Base-by-base conservation (phyloP, 1,140 invertebrate species). In the Heliothis virescens region DNA sequence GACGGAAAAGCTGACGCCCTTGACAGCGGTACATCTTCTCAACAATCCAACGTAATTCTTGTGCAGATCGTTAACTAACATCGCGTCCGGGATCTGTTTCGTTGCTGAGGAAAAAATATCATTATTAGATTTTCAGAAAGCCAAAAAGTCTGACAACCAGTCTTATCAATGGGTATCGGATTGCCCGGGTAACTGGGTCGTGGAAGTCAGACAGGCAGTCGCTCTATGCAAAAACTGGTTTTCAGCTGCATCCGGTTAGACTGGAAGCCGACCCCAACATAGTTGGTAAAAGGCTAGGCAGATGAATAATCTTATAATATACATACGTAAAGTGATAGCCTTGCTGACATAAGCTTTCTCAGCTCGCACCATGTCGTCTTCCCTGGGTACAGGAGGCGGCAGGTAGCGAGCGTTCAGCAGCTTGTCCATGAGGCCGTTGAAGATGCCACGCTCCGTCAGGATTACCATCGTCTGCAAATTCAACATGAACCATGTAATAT, bases 1-100 rank as follows among this genome's bases (percentile, higher is more conserved):
- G 48, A 95, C 88, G 0, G 89, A 90, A 76, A 94, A 91, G 60
- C 86, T 91, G 74, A 94, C 55, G 0, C 91, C 93, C 26, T 86
- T 87, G 1, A 94, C 90, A 0, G 93, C 93, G 74, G 83, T 76
- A 83, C 87, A 0, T 83, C 74, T 57, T 87, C 82, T 11, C 79
- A 67, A 0, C 84, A 62, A 10, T 84, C 0, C 2, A 50, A 60
- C 18, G 84, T 94, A 95, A 16, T 83, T 89, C 84, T 95, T 95
- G 82, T 93, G 90, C 0, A 94, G 16, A 16, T 91, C 82, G 75
- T 88, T 69, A 1, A 90, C 87, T 21, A 95, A 73, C 86, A 92
- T 83, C 50, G 89, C 84, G n/a, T 94, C 91, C 9, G 79, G 80
- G 12, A 92, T 94, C 21, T 88, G 80, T 9, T 85, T 62, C 11